Evolutionary conservation across 2,888 invertebrate species (phyloP).

Genomic region (Mylabris sibirica): DNA sequence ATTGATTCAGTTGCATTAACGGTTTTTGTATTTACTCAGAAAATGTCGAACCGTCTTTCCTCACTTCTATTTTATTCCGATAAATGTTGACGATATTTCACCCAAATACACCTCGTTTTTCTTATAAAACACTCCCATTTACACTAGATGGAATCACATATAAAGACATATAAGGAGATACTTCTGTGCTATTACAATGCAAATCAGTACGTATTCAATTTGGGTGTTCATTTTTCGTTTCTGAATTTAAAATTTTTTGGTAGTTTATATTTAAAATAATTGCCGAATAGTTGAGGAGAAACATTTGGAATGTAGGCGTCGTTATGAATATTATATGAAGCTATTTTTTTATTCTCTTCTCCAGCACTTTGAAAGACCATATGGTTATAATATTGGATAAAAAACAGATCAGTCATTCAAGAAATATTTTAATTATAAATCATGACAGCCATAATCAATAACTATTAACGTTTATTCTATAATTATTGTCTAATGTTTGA

Average conservation of each 20-base stretch:
- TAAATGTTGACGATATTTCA: constrained; percentile 2
- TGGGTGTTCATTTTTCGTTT: not conserved
- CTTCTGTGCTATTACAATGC: not conserved
- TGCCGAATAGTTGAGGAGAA: not conserved
- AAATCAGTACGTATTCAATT: not conserved
- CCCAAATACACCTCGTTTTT: not conserved
- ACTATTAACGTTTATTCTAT: not conserved
- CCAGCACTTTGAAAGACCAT: not conserved
- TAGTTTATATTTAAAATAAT: constrained; percentile 2
- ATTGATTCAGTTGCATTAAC: not conserved
- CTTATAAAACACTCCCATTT: not conserved
- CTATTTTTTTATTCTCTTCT: not conserved
- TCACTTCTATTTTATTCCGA: not conserved
- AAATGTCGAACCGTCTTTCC: not conserved
- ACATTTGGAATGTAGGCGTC: constrained; percentile 1
- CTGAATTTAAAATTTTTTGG: not conserved
- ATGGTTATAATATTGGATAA: not conserved
- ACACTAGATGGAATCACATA: not conserved
- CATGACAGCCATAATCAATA: not conserved
- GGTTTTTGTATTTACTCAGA: not conserved
- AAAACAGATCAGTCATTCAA: not conserved
- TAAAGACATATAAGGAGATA: not conserved
- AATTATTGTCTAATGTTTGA: constrained; percentile 4
- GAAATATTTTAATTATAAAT: not conserved
- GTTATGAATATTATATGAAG: constrained; percentile 1